phyloP scores from a whole-genome alignment of 2,113 vertebrate species.

The Arothron firmamentum region DNA sequence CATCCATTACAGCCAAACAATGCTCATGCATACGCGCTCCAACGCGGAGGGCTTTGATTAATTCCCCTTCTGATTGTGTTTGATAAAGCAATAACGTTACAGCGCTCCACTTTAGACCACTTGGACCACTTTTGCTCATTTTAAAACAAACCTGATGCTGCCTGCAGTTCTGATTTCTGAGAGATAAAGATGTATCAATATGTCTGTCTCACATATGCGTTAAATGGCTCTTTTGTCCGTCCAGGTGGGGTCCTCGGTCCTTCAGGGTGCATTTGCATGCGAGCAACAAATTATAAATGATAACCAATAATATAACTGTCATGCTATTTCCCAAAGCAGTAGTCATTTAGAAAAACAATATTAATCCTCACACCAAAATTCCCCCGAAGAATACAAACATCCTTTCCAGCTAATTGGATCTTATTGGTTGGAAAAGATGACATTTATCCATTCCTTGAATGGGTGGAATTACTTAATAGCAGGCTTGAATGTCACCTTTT shows the following conservation, averaged over 20 bases:
- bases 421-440: conserved; percentile 4
- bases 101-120: conserved; percentile 85
- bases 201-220: conserved; percentile 7
- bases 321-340: conserved; percentile 12
- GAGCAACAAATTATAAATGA: conserved; percentile 31
- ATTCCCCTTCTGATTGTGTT: conserved; percentile 92
- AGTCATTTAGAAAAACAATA: conserved; percentile 7
- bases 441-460: neutral
- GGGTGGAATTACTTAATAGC: conserved; percentile 3
- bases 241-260: conserved; percentile 7
- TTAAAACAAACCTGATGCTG: conserved; percentile 67
- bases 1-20: conserved; percentile 96
- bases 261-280: conserved; percentile 6
- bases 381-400: conserved; percentile 4
- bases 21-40: conserved; percentile 75
- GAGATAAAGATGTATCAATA: conserved; percentile 1
- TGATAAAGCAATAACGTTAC: conserved; percentile 96
- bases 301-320: conserved; percentile 18
- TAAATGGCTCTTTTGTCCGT: conserved; percentile 6
- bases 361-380: conserved; percentile 1
- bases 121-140: conserved; percentile 79
- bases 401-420: neutral
- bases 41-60: conserved; percentile 92
- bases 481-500: neutral
- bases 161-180: conserved; percentile 38